Base-by-base conservation (phyloP, 2,797 vertebrate genomes). In the Pteropus rufus region DNA sequence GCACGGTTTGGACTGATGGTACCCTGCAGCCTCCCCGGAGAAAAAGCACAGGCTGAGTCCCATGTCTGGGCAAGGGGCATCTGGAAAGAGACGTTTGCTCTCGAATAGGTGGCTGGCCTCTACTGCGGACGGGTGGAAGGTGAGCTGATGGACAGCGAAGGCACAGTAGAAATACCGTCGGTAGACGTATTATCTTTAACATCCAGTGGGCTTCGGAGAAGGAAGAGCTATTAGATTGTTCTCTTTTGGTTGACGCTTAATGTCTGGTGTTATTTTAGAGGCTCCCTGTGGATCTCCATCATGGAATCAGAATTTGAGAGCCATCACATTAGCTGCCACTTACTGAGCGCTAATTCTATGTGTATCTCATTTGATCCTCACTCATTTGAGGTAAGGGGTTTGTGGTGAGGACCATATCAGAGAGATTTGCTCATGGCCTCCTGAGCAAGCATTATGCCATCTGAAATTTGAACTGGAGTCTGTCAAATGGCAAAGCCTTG, bases 1-100 rank as follows among this genome's bases (percentile, higher is more conserved):
- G n/a, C 41, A 29, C 29, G 1, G 24, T 69, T 7, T 10, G 56
- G 69, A 34, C 29, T 24, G 64, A 29, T 12, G 65, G 60, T 65
- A 72, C 21, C 39, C 16, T 34, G 24, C 21, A 5, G 0, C 39
- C 0, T 1, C 7, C 64, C 36, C 0, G 5, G 34, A 19, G 31
- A n/a, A 36, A 2, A 41, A 3, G 19, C 62, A 5, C 56, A 26
- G 46, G 44, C 36, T 41, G 58, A 39, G 29, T 23, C 24, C 23
- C 26, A 12, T 0, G 44, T 36, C 4, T 3, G 19, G 34, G 65
- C 7, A 49, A 80, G 23, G 56, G 16, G 19, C n/a, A 2, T 26
- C 9, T 0, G 4, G 29, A n/a, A 26, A 2, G n/a, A 58, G 41
- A 36, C 2, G 16, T 31, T 10, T 64, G 73, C 18, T 79, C 44